Base-by-base conservation (phyloP, 1,140 invertebrate genomes). In the Pseudobourletiella spinata region DNA sequence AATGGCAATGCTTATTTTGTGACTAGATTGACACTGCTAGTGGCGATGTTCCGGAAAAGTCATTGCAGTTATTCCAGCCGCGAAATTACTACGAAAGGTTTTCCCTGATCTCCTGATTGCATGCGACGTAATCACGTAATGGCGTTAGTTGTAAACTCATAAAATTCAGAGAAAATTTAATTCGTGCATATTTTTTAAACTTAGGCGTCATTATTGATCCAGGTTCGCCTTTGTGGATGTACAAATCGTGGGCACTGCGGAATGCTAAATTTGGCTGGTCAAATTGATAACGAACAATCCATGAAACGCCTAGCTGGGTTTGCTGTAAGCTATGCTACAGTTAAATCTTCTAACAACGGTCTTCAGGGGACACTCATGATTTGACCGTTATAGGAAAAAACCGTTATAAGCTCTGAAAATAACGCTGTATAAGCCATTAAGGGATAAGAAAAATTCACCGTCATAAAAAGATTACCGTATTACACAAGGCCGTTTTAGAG, bases 181-280 rank as follows among this genome's bases (percentile, higher is more conserved):
- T 67, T 18, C 58, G 60, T 22, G 16, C 51, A 66, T 39, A 70
- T 22, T 18, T n/a, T 50, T 30, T 32, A 35, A 57, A 54, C 29
- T 35, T 32, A 2, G n/a, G n/a, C 11, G 11, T n/a, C 11, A 11
- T n/a, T 39, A 11, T 39, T 39, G 11, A 60, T 50, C 16, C 30
- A 79, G 77, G 76, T 98, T 2, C 98, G 95, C 73, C 76, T 98
- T 14, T 98, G 95, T 76, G 83, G 90, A 0, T 98, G 96, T 73
- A 95, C 88, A 1, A 82, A 77, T 35, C 91, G 95, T 76, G 95
- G 95, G 0, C 95, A 99, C 74, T 98, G 95, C 78, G 95, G 91
- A 3, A 82, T 95, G 60, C 73, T 94, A 42, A 77, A 82, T 42
- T 71, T 77, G 6, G 46, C 35, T 16, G 88, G 86, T 1, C 79